A percentile compares a stretch with the other conserved stretches of the same genome.
These are phyloP conservation scores for Cantharis lateralis DNA, from an alignment of 2,888 invertebrate species.

Conservation along the genomic window DNA sequence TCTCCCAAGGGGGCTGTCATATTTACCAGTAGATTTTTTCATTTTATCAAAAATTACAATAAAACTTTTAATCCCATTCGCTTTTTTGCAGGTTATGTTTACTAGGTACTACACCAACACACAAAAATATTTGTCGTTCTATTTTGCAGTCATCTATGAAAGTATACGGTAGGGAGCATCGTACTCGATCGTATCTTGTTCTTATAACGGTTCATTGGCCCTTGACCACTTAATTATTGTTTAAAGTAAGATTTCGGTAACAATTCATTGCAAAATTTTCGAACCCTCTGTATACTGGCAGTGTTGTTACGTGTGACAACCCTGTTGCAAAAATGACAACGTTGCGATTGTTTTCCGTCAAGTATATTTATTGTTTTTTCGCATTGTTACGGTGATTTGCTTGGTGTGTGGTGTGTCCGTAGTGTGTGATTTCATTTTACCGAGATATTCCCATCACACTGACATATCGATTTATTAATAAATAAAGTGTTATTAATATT, in stretches of 20 bases:
- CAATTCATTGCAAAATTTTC: background rate
- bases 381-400: background rate
- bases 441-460: background rate
- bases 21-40: background rate
- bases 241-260: background rate
- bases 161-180: background rate
- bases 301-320: background rate
- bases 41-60: background rate
- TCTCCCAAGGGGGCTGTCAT: background rate
- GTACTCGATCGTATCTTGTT: background rate
- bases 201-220: background rate
- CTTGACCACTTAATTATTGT: background rate
- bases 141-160: background rate
- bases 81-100: background rate
- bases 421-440: background rate
- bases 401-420: background rate
- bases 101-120: background rate
- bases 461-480: background rate
- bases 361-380: constrained; percentile 3
- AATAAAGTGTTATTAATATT: background rate
- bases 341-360: background rate
- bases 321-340: background rate
- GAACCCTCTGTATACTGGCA: background rate
- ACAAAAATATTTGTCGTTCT: background rate
- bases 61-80: background rate